Evolutionary conservation across 2,113 vertebrate genomes (phyloP).

Genomic region (Eolophus roseicapilla): DNA sequence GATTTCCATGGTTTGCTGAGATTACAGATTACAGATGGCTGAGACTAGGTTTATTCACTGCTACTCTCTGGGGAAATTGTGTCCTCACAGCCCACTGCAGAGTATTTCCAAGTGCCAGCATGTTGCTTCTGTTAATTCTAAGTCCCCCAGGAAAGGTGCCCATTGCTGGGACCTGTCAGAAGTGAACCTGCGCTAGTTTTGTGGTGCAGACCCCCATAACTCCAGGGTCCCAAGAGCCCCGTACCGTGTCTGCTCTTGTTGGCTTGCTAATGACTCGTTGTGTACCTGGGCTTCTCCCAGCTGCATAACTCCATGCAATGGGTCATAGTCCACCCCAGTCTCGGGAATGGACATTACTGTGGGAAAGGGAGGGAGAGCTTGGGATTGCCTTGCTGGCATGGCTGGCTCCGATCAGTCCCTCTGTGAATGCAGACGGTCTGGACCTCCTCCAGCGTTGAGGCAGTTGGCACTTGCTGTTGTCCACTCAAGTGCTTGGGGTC

Average conservation of each 20-base stretch:
- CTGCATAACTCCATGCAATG: neutral
- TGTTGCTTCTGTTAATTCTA: neutral
- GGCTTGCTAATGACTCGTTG: rapidly evolving
- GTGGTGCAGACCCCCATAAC: neutral
- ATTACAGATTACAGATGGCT: neutral
- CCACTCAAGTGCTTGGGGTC: neutral
- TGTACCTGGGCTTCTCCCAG: neutral
- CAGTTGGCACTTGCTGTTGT: neutral
- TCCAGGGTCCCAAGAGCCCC: neutral
- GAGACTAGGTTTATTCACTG: neutral
- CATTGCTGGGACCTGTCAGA: neutral
- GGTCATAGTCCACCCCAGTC: neutral
- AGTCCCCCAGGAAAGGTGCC: neutral
- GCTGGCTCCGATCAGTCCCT: neutral
- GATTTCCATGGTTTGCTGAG: neutral
- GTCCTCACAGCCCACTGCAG: neutral
- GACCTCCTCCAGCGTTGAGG: neutral
- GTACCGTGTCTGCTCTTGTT: neutral
- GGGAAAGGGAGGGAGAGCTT: neutral
- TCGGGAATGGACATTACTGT: neutral
- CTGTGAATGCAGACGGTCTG: neutral
- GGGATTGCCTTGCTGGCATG: neutral
- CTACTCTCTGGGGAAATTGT: neutral
- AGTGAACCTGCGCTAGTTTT: neutral
- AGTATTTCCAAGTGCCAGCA: neutral